Evolutionary conservation across 1,140 invertebrate genomes (phyloP).

Genomic region (Drosophila leontia): DNA sequence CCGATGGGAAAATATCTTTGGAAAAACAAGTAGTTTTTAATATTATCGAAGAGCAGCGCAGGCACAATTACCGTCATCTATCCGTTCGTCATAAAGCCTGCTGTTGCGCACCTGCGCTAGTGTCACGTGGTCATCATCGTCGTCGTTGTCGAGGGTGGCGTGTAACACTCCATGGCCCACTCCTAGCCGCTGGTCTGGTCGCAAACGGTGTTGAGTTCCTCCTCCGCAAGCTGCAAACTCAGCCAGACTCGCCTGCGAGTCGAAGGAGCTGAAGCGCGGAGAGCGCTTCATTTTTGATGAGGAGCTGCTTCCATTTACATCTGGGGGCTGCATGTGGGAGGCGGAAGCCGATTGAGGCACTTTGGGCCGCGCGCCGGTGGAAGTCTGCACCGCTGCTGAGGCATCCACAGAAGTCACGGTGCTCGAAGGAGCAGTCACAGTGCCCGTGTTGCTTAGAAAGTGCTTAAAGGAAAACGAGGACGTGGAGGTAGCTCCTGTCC

Average conservation of each 20-base stretch:
- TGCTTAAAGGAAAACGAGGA: conserved; percentile 91
- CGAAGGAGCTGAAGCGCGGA: conserved; percentile 84
- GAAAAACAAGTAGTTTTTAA: neutral
- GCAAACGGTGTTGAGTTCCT: conserved; percentile 37
- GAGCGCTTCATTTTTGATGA: conserved; percentile 83
- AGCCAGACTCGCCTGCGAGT: conserved; percentile 84
- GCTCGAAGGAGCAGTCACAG: conserved; percentile 74
- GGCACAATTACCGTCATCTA: conserved; percentile 57
- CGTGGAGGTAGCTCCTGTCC: conserved; percentile 23
- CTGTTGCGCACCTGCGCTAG: conserved; percentile 66
- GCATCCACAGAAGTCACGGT: conserved; percentile 77
- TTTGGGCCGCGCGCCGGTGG: conserved; percentile 81
- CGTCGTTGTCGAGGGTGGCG: conserved; percentile 45
- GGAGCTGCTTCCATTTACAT: conserved; percentile 62
- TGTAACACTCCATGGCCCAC: conserved; percentile 35
- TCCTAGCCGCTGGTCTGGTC: conserved; percentile 43
- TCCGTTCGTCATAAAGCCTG: conserved; percentile 66
- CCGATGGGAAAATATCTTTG: conserved; percentile 67
- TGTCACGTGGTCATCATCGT: conserved; percentile 63
- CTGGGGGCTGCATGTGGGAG: conserved; percentile 65
- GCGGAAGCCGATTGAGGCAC: conserved; percentile 79
- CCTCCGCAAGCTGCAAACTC: conserved; percentile 70
- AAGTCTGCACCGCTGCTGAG: conserved; percentile 58
- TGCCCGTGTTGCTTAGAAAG: conserved; percentile 86
- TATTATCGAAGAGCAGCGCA: no score